Evolutionary conservation across 2,888 invertebrate species (phyloP).

Genomic region (Agrotis segetum): DNA sequence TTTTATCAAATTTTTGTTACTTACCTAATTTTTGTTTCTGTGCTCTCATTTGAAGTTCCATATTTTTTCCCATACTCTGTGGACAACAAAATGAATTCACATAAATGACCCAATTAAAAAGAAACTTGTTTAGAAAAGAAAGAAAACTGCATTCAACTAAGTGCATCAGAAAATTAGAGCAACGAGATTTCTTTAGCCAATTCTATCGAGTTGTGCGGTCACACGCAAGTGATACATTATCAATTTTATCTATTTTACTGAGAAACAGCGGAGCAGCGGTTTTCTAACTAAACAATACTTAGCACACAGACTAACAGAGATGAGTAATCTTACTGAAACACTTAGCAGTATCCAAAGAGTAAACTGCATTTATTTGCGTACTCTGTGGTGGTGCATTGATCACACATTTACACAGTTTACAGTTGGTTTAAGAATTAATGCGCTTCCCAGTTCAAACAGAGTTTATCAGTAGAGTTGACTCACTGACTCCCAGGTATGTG

Average conservation of each 20-base stretch:
- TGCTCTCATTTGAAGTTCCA: too few species aligned
- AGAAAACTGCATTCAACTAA: slow-evolving; percentile 6
- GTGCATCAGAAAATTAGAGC: not conserved
- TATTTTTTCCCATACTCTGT: not conserved
- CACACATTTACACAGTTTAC: slow-evolving; percentile 33
- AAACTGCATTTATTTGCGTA: slow-evolving; percentile 31
- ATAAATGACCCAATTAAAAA: not conserved
- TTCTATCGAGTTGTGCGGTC: not conserved
- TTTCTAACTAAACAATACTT: slow-evolving; percentile 29
- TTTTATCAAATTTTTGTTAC: too few species aligned
- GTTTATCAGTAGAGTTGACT: slow-evolving; percentile 61
- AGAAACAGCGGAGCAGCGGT: slow-evolving; percentile 1
- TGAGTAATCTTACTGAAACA: slow-evolving; percentile 29
- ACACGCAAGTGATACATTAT: slow-evolving; percentile 10
- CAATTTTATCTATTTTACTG: not conserved
- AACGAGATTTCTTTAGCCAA: not conserved
- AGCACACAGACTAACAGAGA: slow-evolving; percentile 17
- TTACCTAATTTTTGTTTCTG: too few species aligned
- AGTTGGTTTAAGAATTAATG: slow-evolving; percentile 50
- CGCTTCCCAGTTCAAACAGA: slow-evolving; percentile 51
- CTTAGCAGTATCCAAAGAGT: slow-evolving; percentile 17
- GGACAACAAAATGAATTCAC: not conserved
- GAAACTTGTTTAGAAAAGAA: not conserved
- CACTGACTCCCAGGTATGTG: slow-evolving; percentile 53
- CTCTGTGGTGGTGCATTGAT: slow-evolving; percentile 34